Evolutionary conservation across 2,797 vertebrate genomes (phyloP).

Genomic region (Gallirallus australis): DNA sequence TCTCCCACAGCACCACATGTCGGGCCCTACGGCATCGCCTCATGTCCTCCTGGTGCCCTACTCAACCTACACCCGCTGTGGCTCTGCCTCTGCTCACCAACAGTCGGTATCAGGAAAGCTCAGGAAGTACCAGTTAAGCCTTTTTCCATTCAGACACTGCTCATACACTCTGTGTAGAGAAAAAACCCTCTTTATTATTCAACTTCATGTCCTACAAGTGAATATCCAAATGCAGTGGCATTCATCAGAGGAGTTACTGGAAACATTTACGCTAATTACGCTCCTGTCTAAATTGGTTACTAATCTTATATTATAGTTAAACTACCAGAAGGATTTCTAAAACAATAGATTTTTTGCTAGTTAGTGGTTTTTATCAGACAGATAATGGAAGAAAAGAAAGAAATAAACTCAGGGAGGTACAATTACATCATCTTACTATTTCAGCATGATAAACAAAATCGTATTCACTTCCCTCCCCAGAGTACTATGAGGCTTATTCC

Average conservation of each 20-base stretch:
- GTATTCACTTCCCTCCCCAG: conserved; percentile 61
- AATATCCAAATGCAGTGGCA: conserved; percentile 19
- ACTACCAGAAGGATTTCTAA: conserved; percentile 52
- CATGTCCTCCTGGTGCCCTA: not conserved
- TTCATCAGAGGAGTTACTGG: conserved; percentile 30
- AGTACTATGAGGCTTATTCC: conserved; percentile 66
- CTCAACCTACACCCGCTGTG: not conserved
- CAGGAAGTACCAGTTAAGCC: not conserved
- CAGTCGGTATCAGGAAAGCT: not conserved
- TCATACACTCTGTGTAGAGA: not conserved
- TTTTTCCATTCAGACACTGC: not conserved
- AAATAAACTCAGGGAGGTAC: conserved; percentile 45
- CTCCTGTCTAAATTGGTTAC: conserved; percentile 56
- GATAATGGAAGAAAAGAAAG: conserved; percentile 49
- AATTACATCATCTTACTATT: conserved; percentile 59
- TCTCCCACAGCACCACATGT: not conserved
- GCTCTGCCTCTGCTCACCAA: not conserved
- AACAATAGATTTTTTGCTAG: conserved; percentile 47
- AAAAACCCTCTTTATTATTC: not conserved
- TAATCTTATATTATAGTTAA: conserved; percentile 22
- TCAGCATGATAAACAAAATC: conserved; percentile 61
- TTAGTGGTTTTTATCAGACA: conserved; percentile 38
- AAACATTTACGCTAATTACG: conserved; percentile 46
- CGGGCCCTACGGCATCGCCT: fast-evolving
- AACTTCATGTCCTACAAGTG: conserved; percentile 8